A percentile compares a stretch with the other conserved stretches of the same genome.
These are phyloP conservation scores for Agrilus planipennis DNA, from an alignment of 1,140 invertebrate species.

Conservation along the genomic window DNA sequence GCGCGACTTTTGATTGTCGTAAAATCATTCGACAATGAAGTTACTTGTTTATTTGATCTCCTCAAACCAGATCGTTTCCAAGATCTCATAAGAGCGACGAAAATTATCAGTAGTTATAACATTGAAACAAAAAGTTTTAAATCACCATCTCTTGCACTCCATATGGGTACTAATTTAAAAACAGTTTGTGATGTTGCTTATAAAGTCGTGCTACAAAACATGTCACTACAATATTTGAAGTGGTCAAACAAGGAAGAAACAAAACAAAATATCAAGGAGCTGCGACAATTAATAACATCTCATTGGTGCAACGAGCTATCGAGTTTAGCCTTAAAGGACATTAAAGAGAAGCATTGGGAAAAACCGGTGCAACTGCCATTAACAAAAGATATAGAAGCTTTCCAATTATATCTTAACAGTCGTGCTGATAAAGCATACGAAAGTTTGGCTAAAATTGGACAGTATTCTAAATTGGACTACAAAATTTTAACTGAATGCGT, in stretches of 20 bases:
- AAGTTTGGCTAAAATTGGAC: background rate
- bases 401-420: slow-evolving; percentile 7
- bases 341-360: slow-evolving; percentile 11
- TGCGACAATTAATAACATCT: slow-evolving; percentile 9
- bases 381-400: slow-evolving; percentile 5
- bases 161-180: slow-evolving; percentile 16
- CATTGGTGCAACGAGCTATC: slow-evolving; percentile 16
- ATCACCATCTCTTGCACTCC: slow-evolving; percentile 13
- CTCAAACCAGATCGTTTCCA: slow-evolving; percentile 14
- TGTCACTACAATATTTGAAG: slow-evolving; percentile 5
- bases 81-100: slow-evolving; percentile 9
- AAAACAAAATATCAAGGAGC: slow-evolving; percentile 9
- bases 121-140: slow-evolving; percentile 9
- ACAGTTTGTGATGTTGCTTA: slow-evolving; percentile 14
- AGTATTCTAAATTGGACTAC: slow-evolving; percentile 3
- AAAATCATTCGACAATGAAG: slow-evolving; percentile 1
- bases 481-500: slow-evolving; percentile 15
- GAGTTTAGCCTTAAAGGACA: slow-evolving; percentile 14
- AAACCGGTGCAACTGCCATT: slow-evolving; percentile 13
- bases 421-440: slow-evolving; percentile 11
- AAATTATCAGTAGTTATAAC: slow-evolving; percentile 16
- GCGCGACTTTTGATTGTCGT: slow-evolving; percentile 11
- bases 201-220: slow-evolving; percentile 13
- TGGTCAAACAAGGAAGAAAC: slow-evolving; percentile 6
- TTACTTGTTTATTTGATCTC: slow-evolving; percentile 10